Evolutionary conservation across 2,797 vertebrate genomes (phyloP), one percentile per base, ranked within the genome.

Genomic region (Sarcophilus harrisii): DNA sequence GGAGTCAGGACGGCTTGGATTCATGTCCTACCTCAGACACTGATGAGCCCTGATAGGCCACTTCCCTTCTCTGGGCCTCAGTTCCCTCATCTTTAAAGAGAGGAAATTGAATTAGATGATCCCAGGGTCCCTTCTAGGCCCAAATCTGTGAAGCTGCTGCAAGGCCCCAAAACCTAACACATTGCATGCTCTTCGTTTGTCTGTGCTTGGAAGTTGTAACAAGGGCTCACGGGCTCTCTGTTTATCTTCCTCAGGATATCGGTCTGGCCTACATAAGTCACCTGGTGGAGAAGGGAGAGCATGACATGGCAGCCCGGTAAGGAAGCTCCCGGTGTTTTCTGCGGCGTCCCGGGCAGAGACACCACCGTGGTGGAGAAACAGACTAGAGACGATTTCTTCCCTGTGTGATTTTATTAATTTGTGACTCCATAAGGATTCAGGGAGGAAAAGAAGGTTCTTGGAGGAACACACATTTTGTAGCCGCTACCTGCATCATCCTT

Each of bases 181-280:
- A 21, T 32, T 29, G 38, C 8, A 49, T 27, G 1, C 11, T 95
- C 93, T 11, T 91, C 28, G 54, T 52, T 24, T 89, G 55, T 92
- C 93, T 11, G 8, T 66, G 0, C n/a, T 73, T 92, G 60, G 49
- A 2, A 28, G 0, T 87, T 87, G 1, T 92, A 94, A 0, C 13
- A 8, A 38, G 96, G 90, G 91, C 95, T 96, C 32, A 73, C n/a
- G 57, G 94, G 24, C 90, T 95, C 92, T 97, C 73, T 81, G 4
- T 97, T 95, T 96, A 0, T 97, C 94, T 96, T 96, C 90, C 30
- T 24, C 92, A 99, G 99, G 99, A 99, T 96, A 99, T 99, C 54
- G 99, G 99, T 59, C 99, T 99, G 98, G 99, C 99, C 29, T 99
- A 99, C 97, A 99, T 99, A 98, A 99, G 99, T 98, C 99, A 99